Conservation (phyloP, 2,888 invertebrate species). For the Cordilura impudica region DNA sequence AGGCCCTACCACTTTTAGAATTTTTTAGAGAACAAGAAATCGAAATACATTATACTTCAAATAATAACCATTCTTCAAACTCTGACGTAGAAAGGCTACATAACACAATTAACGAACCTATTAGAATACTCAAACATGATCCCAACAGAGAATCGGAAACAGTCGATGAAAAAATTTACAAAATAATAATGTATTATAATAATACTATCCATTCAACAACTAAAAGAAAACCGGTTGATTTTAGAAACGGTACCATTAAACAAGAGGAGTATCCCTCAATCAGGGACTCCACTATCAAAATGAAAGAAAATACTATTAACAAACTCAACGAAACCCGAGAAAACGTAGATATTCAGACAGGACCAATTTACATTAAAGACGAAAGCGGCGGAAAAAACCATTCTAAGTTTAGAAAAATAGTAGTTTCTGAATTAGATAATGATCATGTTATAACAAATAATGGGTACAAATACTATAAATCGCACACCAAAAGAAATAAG, state of each 20-base stretch:
- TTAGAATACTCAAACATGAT: conserved; percentile 59
- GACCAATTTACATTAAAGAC: conserved; percentile 15
- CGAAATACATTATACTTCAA: too few relatives aligned
- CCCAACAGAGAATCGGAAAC: conserved; percentile 38
- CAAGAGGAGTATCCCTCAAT: too few relatives aligned
- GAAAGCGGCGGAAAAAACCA: conserved; percentile 25
- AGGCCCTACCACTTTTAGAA: conserved; percentile 19
- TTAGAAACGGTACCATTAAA: too few relatives aligned
- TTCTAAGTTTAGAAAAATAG: conserved; percentile 23
- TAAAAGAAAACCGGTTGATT: not conserved
- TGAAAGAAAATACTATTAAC: too few relatives aligned
- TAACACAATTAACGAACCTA: too few relatives aligned
- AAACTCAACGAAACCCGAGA: not conserved
- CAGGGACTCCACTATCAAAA: too few relatives aligned
- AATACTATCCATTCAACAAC: conserved; percentile 56
- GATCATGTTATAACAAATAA: conserved; percentile 15
- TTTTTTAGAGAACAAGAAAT: too few relatives aligned
- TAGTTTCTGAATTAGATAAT: not conserved
- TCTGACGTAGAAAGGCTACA: too few relatives aligned
- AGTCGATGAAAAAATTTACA: conserved; percentile 50
- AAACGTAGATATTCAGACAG: not conserved
- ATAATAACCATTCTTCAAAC: too few relatives aligned
- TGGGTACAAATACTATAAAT: conserved; percentile 36
- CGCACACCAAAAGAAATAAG: conserved; percentile 11
- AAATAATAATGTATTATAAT: conserved; percentile 56